Base-by-base conservation (phyloP, 2,797 vertebrate genomes). In the Cossypha polioptera region DNA sequence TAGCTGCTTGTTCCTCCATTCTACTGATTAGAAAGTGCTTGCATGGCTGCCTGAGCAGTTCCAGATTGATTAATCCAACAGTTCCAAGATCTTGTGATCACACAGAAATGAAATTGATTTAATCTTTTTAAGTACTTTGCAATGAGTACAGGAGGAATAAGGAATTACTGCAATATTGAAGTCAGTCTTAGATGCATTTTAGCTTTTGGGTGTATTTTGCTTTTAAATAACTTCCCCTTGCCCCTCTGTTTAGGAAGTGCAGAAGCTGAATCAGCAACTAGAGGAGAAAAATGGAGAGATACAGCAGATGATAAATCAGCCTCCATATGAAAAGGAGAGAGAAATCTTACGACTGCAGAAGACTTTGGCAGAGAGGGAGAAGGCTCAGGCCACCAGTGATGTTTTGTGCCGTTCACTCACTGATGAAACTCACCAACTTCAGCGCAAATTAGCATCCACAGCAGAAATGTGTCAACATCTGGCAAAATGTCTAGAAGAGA, bases 401-500 rank as follows among this genome's bases (percentile, higher is more conserved):
- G 96, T 99, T 9, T 97, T 99, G 43, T 99, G 98, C 95, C 98
- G 97, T 18, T 99, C 99, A 1, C 96, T 99, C 94, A 98, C 97
- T 0, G 98, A 98, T 18, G 99, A 99, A 97, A 98, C 98, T 3
- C 98, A 98, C 26, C 98, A 99, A 95, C 98, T 99, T 31, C 98
- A 98, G 21, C 88, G 97, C 42, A 99, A 99, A 33, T 97, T 99
- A 3, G 98, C 98, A 0, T 94, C 98, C 42, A 99, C 99, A 0
- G 98, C 99, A 54, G 98, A 98, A 95, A 99, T 99, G 98, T 99
- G 99, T 90, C 98, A 99, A 90, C 98, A 98, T 31, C 98, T 99
- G 90, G 98, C 99, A 96, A 97, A 79, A n/a, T 97, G 98, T 79
- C 97, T 99, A 86, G 99, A 99, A 94, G 98, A 96, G 26, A 97